phyloP scores from a whole-genome alignment of 2,113 vertebrate genomes.

The Dunckerocampus dactyliophorus region DNA sequence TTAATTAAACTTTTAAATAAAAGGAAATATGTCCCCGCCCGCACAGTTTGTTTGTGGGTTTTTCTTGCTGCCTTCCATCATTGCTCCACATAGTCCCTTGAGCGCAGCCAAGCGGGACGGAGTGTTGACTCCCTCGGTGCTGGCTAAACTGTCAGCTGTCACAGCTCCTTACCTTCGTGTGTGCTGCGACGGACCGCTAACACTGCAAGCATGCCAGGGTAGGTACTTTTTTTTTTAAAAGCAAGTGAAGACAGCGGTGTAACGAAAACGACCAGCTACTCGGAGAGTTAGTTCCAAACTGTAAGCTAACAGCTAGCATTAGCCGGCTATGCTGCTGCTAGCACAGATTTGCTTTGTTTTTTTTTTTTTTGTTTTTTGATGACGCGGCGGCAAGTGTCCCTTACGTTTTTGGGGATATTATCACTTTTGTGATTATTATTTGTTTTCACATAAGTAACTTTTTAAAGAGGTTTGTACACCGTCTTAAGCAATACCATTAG shows the following conservation, averaged over 20 bases:
- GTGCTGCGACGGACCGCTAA: not conserved
- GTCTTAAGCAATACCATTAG: slow-evolving; percentile 15
- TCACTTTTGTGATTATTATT: no score
- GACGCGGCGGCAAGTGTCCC: slow-evolving; percentile 43
- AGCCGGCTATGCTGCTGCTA: slow-evolving; percentile 49
- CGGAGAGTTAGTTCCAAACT: no score
- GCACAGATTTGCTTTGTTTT: slow-evolving; percentile 30
- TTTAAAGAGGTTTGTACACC: not conserved
- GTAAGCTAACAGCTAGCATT: slow-evolving; percentile 10
- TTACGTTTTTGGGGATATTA: not conserved
- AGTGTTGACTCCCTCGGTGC: slow-evolving; percentile 16
- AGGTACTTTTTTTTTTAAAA: slow-evolving; percentile 6
- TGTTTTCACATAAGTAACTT: not conserved
- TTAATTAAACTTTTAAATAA: no score
- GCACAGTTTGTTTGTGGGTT: no score
- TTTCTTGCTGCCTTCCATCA: not conserved
- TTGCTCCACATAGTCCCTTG: not conserved
- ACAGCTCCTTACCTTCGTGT: not conserved
- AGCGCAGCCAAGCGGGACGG: not conserved
- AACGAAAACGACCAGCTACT: no score
- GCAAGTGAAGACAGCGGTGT: no score
- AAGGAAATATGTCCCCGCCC: no score
- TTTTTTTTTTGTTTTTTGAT: slow-evolving; percentile 6
- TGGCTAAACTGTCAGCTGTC: slow-evolving; percentile 9
- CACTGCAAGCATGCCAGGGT: slow-evolving; percentile 17